Evolutionary conservation across 2,113 vertebrate genomes (phyloP).

Genomic region (Macheiramphus alcinus): DNA sequence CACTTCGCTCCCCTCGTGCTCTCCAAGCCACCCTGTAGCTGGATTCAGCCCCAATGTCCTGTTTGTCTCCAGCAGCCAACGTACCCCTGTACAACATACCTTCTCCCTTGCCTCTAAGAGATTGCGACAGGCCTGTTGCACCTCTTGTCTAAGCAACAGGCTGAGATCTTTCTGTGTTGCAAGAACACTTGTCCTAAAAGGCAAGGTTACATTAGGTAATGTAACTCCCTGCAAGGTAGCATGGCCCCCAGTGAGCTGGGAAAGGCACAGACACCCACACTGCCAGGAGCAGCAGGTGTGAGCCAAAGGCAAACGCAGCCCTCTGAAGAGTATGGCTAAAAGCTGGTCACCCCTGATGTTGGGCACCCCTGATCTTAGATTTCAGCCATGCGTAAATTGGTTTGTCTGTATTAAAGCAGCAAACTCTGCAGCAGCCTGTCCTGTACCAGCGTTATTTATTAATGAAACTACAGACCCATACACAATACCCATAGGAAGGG

Average conservation of each 20-base stretch:
- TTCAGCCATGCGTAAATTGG: background rate
- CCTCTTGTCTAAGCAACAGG: background rate
- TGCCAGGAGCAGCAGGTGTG: background rate
- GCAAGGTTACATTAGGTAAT: background rate
- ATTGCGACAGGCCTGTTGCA: background rate
- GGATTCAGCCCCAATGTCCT: background rate
- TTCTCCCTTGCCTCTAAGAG: background rate
- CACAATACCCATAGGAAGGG: background rate
- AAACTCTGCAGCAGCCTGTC: background rate
- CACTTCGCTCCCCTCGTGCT: background rate
- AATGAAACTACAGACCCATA: background rate
- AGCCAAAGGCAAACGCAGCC: background rate
- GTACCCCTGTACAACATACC: background rate
- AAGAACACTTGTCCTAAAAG: background rate
- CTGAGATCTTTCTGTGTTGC: background rate
- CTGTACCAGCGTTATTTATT: background rate
- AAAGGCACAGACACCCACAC: background rate
- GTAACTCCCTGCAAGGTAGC: background rate
- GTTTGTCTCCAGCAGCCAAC: background rate
- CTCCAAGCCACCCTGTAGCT: background rate
- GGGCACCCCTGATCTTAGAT: background rate
- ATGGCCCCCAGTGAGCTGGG: fast-evolving
- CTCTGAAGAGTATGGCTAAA: background rate
- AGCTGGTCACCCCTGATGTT: background rate
- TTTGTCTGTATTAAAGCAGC: background rate